Percentiles rank a stretch among this genome's conserved stretches.
Evolutionary conservation across 2,797 vertebrate genomes (phyloP).

Genomic region (Luscinia luscinia): DNA sequence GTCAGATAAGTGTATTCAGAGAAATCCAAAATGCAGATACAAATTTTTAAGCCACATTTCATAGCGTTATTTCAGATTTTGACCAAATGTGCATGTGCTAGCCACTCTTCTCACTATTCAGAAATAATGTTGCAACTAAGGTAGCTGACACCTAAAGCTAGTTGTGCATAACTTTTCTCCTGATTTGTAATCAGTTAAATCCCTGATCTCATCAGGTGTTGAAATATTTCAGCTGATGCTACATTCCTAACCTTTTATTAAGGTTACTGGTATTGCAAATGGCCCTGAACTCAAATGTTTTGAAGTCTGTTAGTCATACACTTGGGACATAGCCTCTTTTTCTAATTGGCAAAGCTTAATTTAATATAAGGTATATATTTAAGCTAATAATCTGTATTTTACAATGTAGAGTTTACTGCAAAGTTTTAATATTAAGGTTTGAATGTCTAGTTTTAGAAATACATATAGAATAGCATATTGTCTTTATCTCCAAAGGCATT

Average conservation of each 20-base stretch:
- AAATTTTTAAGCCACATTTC: not conserved
- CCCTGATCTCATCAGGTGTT: not conserved
- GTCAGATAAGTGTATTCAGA: slow-evolving; percentile 14
- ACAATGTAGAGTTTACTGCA: not conserved
- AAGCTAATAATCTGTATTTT: not conserved
- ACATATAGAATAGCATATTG: slow-evolving; percentile 80
- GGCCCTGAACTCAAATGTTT: not conserved
- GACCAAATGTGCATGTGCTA: not conserved
- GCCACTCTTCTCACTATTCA: not conserved
- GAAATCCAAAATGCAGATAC: not conserved
- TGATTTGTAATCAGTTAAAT: not conserved
- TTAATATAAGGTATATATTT: not conserved
- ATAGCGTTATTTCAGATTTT: not conserved
- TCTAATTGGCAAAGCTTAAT: not conserved
- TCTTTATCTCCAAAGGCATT: slow-evolving; percentile 93
- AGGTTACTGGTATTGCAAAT: not conserved
- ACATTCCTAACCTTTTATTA: not conserved
- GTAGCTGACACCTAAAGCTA: not conserved
- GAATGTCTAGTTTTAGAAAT: slow-evolving; percentile 70
- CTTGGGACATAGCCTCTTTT: not conserved
- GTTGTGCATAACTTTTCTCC: not conserved
- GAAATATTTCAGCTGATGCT: not conserved
- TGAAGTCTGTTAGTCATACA: not conserved
- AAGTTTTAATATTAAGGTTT: slow-evolving; percentile 50
- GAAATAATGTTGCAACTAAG: not conserved